Conservation (phyloP, 2,113 vertebrate genomes). For the Dinomys branickii region DNA sequence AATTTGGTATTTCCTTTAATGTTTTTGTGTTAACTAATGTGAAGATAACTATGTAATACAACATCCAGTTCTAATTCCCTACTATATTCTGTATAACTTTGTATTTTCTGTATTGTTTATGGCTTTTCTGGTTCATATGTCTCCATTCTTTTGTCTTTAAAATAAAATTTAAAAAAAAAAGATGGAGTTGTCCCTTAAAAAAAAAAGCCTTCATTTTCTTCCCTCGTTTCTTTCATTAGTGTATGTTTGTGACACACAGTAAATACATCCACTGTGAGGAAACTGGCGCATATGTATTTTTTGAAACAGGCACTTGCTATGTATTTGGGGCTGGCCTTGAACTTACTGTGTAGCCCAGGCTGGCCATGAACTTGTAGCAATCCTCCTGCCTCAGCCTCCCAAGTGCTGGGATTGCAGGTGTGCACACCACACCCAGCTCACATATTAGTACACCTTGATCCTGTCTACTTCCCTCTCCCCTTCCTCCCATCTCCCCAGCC, state of each 20-base stretch:
- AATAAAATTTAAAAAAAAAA: too few relatives aligned
- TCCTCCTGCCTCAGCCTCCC: background rate
- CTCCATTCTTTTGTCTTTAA: too few relatives aligned
- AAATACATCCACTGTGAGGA: background rate
- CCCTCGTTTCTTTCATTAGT: background rate
- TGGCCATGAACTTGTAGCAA: background rate
- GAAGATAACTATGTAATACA: too few relatives aligned
- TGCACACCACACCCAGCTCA: background rate
- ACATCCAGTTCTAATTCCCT: too few relatives aligned
- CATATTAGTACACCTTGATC: background rate
- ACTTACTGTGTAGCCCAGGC: background rate
- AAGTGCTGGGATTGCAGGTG: background rate
- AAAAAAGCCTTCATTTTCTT: background rate
- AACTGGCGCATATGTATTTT: background rate
- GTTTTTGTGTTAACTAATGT: too few relatives aligned
- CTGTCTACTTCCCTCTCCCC: background rate
- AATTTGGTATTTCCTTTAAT: too few relatives aligned
- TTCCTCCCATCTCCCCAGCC: background rate
- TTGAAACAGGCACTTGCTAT: background rate
- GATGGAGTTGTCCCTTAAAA: too few relatives aligned
- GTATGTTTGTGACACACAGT: background rate
- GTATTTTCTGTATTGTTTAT: too few relatives aligned
- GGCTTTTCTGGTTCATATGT: too few relatives aligned
- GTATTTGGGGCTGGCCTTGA: background rate
- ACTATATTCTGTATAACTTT: too few relatives aligned